Evolutionary conservation across 2,888 invertebrate species (phyloP), one percentile per base, ranked within the genome.

Genomic region (Ochlodes sylvanus): DNA sequence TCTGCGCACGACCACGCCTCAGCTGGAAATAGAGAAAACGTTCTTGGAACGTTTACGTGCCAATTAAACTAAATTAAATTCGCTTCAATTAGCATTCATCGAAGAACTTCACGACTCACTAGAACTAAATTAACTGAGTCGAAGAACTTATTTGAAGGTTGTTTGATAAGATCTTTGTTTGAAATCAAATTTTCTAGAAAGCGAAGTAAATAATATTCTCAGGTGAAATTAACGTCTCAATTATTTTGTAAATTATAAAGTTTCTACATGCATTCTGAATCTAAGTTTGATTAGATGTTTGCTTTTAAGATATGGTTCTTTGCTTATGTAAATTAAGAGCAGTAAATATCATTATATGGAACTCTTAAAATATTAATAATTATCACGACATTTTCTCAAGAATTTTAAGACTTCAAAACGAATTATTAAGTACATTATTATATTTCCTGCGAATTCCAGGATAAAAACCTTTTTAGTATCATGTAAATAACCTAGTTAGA

Each of bases 61-160:
- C 63, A 42, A 63, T 63, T 63, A 63, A 54, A 63, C 63, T 27
- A 54, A 64, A 64, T 64, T 64, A 57, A 64, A 56, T 64, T 64
- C 47, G 64, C 56, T 47, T 64, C 64, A 64, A 64, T 64, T 57
- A 64, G 34, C 56, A 64, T 64, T 64, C 47, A 64, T 57, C 55
- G 64, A 64, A 64, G 64, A 56, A 64, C 56, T 64, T 56, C 56
- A 64, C 56, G 64, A 64, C 64, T 57, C 47, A 57, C 64, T 64
- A 47, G 56, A 64, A 56, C 64, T 42, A 64, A 64, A 56, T 64
- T 64, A 64, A 56, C 56, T 64, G 34, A 56, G 55, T 63, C 34
- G 34, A 44, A 44, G 55, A 56, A 56, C 21, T 64, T 34, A 47
- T 34, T 17, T 0, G 55, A 55, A 12, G 34, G 15, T 34, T 55